These are phyloP conservation scores for Brienomyrus brachyistius DNA, from an alignment of 2,113 vertebrate genomes.

Conservation along the genomic window DNA sequence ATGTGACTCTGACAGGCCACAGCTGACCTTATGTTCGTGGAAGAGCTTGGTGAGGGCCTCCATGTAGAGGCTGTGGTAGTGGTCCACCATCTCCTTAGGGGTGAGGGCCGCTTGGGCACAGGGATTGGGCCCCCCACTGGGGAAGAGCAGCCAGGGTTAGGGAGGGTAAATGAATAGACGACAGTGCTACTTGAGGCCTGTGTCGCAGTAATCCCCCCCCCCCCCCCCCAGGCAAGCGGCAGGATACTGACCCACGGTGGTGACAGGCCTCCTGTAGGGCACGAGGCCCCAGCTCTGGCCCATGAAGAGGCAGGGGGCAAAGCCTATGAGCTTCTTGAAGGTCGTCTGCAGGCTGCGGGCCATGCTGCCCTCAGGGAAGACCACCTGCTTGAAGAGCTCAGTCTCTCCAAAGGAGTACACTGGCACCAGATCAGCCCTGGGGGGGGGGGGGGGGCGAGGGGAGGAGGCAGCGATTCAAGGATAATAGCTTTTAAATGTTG, in stretches of 20 bases:
- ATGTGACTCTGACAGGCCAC: slow-evolving; percentile 55
- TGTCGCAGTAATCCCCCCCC: neutral
- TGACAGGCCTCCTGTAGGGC: slow-evolving; percentile 62
- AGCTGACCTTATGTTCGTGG: slow-evolving; percentile 65
- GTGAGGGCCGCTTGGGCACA: slow-evolving; percentile 43
- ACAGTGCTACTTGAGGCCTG: neutral
- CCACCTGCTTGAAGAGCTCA: slow-evolving; percentile 60
- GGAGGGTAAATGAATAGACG: neutral
- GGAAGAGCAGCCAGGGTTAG: slow-evolving; percentile 14
- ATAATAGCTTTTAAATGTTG: too few species aligned
- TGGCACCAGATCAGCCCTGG: slow-evolving; percentile 69
- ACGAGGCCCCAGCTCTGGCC: slow-evolving; percentile 55
- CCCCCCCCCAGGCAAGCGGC: too few species aligned
- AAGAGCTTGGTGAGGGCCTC: slow-evolving; percentile 60
- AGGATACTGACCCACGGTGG: slow-evolving; percentile 65
- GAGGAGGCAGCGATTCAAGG: too few species aligned
- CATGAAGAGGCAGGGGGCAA: slow-evolving; percentile 67
- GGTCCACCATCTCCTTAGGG: slow-evolving; percentile 61
- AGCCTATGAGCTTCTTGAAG: slow-evolving; percentile 61
- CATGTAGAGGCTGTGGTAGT: slow-evolving; percentile 66
- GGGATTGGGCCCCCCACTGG: slow-evolving; percentile 69
- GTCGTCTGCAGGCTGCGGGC: slow-evolving; percentile 50
- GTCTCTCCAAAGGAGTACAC: slow-evolving; percentile 76
- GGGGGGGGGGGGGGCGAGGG: neutral
- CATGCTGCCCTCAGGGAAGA: slow-evolving; percentile 50